These are phyloP conservation scores for Darevskia nairensis DNA, from an alignment of 2,797 vertebrate species.

Conservation along the genomic window DNA sequence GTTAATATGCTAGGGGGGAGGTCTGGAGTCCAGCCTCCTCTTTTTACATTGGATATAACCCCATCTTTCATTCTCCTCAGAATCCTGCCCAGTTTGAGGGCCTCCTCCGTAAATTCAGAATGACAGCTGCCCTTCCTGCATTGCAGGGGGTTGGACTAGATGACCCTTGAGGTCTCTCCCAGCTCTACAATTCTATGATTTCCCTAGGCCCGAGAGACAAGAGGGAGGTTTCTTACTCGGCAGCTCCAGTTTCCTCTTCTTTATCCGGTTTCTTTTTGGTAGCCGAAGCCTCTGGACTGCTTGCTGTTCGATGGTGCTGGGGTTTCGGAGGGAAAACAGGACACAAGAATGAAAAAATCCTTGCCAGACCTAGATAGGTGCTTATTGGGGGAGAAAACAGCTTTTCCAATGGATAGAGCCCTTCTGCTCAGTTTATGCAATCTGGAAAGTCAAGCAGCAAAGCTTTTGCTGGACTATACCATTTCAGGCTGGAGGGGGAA, in stretches of 20 bases:
- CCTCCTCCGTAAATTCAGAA: background rate
- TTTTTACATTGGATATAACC: background rate
- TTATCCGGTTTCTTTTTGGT: conserved; percentile 64
- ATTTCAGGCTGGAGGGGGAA: background rate
- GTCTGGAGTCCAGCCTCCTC: background rate
- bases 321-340: accelerated
- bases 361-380: background rate
- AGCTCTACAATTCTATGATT: too few species aligned
- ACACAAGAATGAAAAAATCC: background rate
- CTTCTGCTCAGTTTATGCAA: background rate
- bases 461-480: background rate
- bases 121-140: too few species aligned
- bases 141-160: too few species aligned
- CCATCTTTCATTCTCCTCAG: too few species aligned
- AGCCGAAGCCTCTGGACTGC: conserved; percentile 1
- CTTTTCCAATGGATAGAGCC: background rate
- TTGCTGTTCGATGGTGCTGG: conserved; percentile 77
- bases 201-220: too few species aligned
- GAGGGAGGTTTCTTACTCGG: conserved; percentile 56
- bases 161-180: too few species aligned
- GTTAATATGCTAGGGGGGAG: background rate
- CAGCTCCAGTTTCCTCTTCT: conserved; percentile 64
- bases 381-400: background rate
- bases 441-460: too few species aligned
- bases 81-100: background rate